Evolutionary conservation across 2,113 vertebrate species (phyloP), one percentile per base, ranked within the genome.

Genomic region (Caloenas nicobarica): DNA sequence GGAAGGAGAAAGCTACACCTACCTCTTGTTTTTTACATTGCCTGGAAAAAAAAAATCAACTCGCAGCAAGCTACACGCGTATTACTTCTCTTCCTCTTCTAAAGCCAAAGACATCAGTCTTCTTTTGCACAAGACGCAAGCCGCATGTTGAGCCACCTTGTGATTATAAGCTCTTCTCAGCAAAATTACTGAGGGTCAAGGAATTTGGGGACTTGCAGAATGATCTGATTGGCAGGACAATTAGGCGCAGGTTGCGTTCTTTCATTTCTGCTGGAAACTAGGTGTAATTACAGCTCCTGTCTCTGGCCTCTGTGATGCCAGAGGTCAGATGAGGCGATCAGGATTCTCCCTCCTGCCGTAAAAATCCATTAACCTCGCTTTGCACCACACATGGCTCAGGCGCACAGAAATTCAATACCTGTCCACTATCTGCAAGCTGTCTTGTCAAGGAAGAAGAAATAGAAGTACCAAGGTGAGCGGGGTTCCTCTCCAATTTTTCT

Each of bases 321-420:
- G n/a, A 58, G 89, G 93, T 96, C 36, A 3, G 54, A 46, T 33
- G 81, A 89, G 84, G 93, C 73, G 95, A 87, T 93, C 66, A 77
- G 85, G 86, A 77, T 86, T 65, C 62, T 96, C 94, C 81, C 89
- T 95, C 87, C 73, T 87, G 91, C 91, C 11, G 7, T 82, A 77
- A 94, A 89, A 97, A 96, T 87, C 94, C 93, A 94, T 97, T 97
- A 97, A 95, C 94, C 95, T 96, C 18, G 7, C 81, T 93, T 91
- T 82, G 66, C 93, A 79, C 81, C 29, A 5, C 2, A 7, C 46
- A 5, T 8, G 50, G 81, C 66, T 96, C 74, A 69, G 76, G 56
- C 62, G 1, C 53, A 42, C 71, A 89, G 89, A 94, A 95, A 94
- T 96, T 89, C 96, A 92, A 95, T 97, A 94, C 73, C 87, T 95